Percentiles rank a stretch among this genome's conserved stretches.
Conservation (phyloP, 1,140 invertebrate genomes). For the Lasioglossum albipes region DNA sequence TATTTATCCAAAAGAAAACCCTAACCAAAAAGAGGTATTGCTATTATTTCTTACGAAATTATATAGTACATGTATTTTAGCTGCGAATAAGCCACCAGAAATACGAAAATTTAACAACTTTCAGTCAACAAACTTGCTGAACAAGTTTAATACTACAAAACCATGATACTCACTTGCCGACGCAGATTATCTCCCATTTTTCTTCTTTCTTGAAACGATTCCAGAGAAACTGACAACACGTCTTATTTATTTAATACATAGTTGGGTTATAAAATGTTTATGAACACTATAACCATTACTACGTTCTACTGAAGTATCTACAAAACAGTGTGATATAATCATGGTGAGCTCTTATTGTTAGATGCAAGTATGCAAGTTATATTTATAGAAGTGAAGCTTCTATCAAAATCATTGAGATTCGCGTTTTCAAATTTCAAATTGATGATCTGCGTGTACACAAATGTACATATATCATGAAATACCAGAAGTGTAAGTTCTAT, state of each 20-base stretch:
- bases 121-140: neutral
- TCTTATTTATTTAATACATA: neutral
- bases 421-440: too few relatives aligned
- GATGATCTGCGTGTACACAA: too few relatives aligned
- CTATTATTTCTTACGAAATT: neutral
- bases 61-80: neutral
- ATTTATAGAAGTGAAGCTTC: too few relatives aligned
- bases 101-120: neutral
- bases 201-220: neutral
- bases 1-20: too few relatives aligned
- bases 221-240: neutral
- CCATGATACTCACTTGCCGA: neutral
- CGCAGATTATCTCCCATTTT: conserved; percentile 2
- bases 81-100: neutral
- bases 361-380: too few relatives aligned
- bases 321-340: too few relatives aligned
- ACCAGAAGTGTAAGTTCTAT: too few relatives aligned
- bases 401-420: too few relatives aligned
- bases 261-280: neutral
- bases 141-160: neutral
- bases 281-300: neutral
- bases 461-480: too few relatives aligned
- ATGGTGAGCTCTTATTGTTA: too few relatives aligned
- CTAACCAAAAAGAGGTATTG: neutral
- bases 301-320: too few relatives aligned